Percentiles rank a stretch among this genome's conserved stretches.
phyloP scores from a whole-genome alignment of 1,140 invertebrate genomes.

The Marisa cornuarietis region DNA sequence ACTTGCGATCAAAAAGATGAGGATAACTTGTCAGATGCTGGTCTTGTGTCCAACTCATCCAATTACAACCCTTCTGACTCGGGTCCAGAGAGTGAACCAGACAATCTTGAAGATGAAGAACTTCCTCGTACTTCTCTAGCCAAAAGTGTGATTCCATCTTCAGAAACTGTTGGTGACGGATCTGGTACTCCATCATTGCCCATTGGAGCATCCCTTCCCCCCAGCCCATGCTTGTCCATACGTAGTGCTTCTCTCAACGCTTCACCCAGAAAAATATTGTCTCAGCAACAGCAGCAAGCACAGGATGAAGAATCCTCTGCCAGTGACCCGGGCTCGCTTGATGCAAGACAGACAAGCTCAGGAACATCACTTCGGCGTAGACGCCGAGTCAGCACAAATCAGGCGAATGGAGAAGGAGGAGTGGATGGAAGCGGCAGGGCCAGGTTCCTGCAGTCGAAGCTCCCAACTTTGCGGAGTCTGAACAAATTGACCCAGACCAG shows the following conservation, averaged over 20 bases:
- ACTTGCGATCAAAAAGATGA: constrained; percentile 7
- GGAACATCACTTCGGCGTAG: constrained; percentile 19
- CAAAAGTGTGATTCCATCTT: background rate
- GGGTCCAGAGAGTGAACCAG: constrained; percentile 32
- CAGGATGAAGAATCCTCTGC: constrained; percentile 18
- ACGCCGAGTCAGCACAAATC: constrained; percentile 24
- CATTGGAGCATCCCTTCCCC: background rate
- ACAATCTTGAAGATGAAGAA: constrained; percentile 18
- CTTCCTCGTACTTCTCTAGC: background rate
- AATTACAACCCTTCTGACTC: constrained; percentile 36
- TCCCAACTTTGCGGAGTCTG: constrained; percentile 21
- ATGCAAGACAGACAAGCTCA: constrained; percentile 14
- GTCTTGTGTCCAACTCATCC: constrained; percentile 25
- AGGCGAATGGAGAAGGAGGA: background rate
- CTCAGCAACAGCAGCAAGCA: constrained; percentile 13
- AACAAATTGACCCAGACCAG: constrained; percentile 14
- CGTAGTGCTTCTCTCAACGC: background rate
- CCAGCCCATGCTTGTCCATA: background rate
- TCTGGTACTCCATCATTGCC: background rate
- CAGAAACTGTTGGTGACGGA: background rate
- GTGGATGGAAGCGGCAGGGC: background rate
- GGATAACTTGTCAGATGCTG: constrained; percentile 18
- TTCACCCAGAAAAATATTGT: constrained; percentile 13
- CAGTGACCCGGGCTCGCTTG: constrained; percentile 19
- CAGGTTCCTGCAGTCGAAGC: constrained; percentile 22